These are phyloP conservation scores for Leptosomus discolor DNA, from an alignment of 2,113 vertebrate genomes.

Conservation along the genomic window DNA sequence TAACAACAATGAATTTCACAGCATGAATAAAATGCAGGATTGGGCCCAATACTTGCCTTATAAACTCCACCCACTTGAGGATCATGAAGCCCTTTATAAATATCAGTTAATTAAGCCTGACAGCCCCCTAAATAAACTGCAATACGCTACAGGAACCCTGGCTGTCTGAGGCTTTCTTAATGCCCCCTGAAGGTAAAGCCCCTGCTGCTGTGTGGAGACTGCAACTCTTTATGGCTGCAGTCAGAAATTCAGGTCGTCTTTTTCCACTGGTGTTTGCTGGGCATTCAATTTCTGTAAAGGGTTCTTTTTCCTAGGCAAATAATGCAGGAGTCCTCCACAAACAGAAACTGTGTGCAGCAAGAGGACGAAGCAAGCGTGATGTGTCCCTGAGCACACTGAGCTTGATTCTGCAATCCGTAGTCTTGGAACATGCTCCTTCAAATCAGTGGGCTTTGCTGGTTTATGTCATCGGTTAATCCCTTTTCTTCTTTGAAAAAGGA, in stretches of 20 bases:
- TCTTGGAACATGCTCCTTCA: neutral
- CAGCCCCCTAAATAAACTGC: slow-evolving; percentile 54
- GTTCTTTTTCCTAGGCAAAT: slow-evolving; percentile 3
- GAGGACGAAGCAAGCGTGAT: neutral
- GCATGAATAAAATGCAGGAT: neutral
- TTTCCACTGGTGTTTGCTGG: neutral
- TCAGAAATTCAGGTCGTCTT: slow-evolving; percentile 2
- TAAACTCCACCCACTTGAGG: slow-evolving; percentile 30
- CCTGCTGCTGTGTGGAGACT: neutral
- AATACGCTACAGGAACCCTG: neutral
- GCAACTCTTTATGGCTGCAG: slow-evolving; percentile 5
- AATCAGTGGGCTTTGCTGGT: neutral
- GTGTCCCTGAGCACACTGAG: neutral
- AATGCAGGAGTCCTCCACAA: neutral
- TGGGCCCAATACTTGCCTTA: neutral
- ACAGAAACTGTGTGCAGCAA: neutral
- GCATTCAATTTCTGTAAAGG: slow-evolving; percentile 18
- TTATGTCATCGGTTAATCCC: neutral
- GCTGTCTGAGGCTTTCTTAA: slow-evolving; percentile 14
- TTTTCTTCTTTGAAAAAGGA: neutral
- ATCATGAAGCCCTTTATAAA: slow-evolving; percentile 53
- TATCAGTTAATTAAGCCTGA: slow-evolving; percentile 60
- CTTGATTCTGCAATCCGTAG: neutral
- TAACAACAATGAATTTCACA: neutral
- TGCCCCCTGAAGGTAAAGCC: slow-evolving; percentile 2